Conservation (phyloP, 2,888 invertebrate genomes). For the Gymnosoma rotundatum region DNA sequence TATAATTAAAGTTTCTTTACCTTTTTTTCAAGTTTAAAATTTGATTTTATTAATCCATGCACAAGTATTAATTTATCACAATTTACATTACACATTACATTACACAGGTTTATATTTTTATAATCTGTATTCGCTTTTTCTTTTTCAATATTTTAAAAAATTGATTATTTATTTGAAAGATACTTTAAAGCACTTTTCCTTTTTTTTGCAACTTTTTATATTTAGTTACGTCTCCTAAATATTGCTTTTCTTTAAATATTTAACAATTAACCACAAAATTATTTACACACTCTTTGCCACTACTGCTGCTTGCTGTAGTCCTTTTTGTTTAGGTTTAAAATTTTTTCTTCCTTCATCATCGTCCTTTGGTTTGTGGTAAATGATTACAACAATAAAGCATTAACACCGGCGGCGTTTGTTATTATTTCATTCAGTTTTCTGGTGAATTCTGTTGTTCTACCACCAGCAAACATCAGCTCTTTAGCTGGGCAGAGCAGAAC, state of each 20-base stretch:
- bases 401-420: slow-evolving; percentile 67
- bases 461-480: slow-evolving; percentile 50
- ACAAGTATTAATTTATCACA: too few species aligned
- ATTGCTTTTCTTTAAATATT: slow-evolving; percentile 35
- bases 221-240: slow-evolving; percentile 3
- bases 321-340: slow-evolving; percentile 37
- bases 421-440: slow-evolving; percentile 53
- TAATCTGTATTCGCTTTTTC: neutral
- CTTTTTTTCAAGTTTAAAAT: neutral
- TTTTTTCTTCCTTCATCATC: slow-evolving; percentile 30
- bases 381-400: slow-evolving; percentile 59
- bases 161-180: slow-evolving; percentile 32
- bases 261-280: slow-evolving; percentile 48
- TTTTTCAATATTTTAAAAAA: neutral
- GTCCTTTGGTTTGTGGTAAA: slow-evolving; percentile 44
- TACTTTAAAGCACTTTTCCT: slow-evolving; percentile 22
- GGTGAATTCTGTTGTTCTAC: slow-evolving; percentile 41
- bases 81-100: too few species aligned
- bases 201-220: neutral
- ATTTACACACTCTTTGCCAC: slow-evolving; percentile 48
- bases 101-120: neutral
- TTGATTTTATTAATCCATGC: neutral
- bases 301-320: slow-evolving; percentile 33
- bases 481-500: slow-evolving; percentile 31
- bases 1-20: neutral